Conservation (phyloP, 2,113 vertebrate genomes). For the Cyprinus carpio region DNA sequence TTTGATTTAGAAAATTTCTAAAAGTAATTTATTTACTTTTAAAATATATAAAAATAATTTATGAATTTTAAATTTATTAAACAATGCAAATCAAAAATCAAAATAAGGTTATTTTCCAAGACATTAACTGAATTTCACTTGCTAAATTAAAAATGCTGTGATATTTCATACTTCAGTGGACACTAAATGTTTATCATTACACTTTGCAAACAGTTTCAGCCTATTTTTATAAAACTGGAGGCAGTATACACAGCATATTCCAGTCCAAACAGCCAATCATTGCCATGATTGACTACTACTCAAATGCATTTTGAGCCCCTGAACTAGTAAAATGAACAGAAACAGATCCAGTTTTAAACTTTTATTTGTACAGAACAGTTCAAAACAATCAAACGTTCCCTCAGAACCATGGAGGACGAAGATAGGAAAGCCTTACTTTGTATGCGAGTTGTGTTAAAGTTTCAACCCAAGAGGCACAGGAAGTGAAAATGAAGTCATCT, state of each 20-base stretch:
- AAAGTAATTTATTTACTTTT: not conserved
- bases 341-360: not conserved
- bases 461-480: constrained; percentile 12
- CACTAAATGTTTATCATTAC: not conserved
- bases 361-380: not conserved
- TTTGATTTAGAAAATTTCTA: not conserved
- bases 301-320: not conserved
- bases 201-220: not conserved
- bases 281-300: not conserved
- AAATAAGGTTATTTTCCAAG: no score
- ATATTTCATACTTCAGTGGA: not conserved
- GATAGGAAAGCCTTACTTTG: not conserved
- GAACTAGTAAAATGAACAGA: not conserved
- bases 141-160: not conserved
- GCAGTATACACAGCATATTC: not conserved
- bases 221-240: not conserved
- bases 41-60: not conserved
- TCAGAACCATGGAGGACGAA: not conserved
- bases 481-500: constrained; percentile 36
- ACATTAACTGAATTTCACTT: not conserved
- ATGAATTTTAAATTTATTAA: not conserved
- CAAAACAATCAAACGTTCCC: not conserved
- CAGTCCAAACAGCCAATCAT: not conserved
- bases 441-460: not conserved
- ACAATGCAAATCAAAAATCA: no score